Base-by-base conservation (phyloP, 2,113 vertebrate species). In the Melanostigma gelatinosum region DNA sequence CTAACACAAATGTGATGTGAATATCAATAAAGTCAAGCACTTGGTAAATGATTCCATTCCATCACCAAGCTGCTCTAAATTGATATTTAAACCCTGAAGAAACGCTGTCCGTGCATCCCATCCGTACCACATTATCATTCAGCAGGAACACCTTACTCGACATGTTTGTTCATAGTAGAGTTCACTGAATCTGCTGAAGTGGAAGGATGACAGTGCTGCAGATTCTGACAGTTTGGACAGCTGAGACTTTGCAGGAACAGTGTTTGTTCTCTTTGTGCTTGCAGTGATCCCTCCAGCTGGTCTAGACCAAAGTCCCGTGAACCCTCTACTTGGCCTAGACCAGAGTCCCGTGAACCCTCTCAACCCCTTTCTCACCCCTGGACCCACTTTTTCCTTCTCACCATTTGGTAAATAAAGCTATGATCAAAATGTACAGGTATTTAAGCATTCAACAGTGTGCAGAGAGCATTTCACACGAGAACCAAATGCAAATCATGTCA, bases 361-460 rank as follows among this genome's bases (percentile, higher is more conserved):
- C 54, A 92, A 92, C 75, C 90, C 93, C 7, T 93, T 93, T 44
- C 85, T 88, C 70, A 9, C 6, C 54, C 63, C 77, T 44, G 85
- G 62, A 8, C 80, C 92, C 8, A 75, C 65, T 0, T 94, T 93
- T 63, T 34, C 71, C 57, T 85, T 94, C 60, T 91, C 92, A 24
- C 83, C 92, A 2, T 88, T 90, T 34, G 91, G 94, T 95, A 87
- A 92, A 69, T 77, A n/a, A 0, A 77, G 16, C 13, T 10, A 16
- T 42, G 7, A 34, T 76, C 9, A 40, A 62, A 29, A 9, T 54
- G 4, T 3, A 15, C 20, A 58, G 34, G 40, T 68, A 50, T 62
- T 27, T 50, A 6, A 36, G 36, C 34, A 27, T 69, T 69, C 52
- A 18, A 29, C 3, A 13, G 9, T 27, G 1, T 24, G 32, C 16